Percentiles rank a stretch among this genome's conserved stretches.
Conservation (phyloP, 2,888 invertebrate genomes). For the Steinernema hermaphroditum region DNA sequence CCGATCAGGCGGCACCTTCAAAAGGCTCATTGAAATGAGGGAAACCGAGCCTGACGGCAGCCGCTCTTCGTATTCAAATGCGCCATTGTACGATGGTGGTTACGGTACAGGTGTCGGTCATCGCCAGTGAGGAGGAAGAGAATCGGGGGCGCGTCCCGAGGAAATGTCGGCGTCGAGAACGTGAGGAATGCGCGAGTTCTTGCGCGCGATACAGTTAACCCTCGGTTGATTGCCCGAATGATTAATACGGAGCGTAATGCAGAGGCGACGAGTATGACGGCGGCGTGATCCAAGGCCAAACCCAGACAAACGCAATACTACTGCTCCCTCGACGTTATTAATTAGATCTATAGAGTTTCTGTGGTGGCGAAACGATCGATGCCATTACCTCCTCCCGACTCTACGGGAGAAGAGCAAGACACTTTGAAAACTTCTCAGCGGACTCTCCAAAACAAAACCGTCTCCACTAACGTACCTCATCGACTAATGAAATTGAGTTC, state of each 20-base stretch:
- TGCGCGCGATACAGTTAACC: constrained; percentile 31
- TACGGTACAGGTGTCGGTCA: constrained; percentile 16
- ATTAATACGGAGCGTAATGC: constrained; percentile 31
- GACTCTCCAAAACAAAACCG: too few relatives aligned
- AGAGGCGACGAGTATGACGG: constrained; percentile 31
- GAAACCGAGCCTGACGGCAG: constrained; percentile 17
- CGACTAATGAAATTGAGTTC: too few relatives aligned
- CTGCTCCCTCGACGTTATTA: constrained; percentile 29
- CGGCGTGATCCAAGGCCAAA: constrained; percentile 31
- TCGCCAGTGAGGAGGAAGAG: neutral
- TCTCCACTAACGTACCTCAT: too few relatives aligned
- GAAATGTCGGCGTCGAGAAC: constrained; percentile 19
- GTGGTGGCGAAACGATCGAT: constrained; percentile 8
- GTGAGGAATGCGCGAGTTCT: constrained; percentile 31
- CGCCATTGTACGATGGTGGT: neutral
- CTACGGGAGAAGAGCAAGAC: neutral
- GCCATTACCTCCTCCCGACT: constrained; percentile 1
- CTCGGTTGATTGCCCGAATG: constrained; percentile 31
- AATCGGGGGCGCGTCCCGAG: constrained; percentile 11
- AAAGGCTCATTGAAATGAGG: constrained; percentile 28
- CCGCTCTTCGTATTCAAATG: neutral
- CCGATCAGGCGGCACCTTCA: constrained; percentile 28
- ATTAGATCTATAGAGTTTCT: constrained; percentile 27
- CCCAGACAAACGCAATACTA: constrained; percentile 28
- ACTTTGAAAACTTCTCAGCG: neutral